Conservation (phyloP, 2,797 vertebrate genomes). For the Scarus forsteni region DNA sequence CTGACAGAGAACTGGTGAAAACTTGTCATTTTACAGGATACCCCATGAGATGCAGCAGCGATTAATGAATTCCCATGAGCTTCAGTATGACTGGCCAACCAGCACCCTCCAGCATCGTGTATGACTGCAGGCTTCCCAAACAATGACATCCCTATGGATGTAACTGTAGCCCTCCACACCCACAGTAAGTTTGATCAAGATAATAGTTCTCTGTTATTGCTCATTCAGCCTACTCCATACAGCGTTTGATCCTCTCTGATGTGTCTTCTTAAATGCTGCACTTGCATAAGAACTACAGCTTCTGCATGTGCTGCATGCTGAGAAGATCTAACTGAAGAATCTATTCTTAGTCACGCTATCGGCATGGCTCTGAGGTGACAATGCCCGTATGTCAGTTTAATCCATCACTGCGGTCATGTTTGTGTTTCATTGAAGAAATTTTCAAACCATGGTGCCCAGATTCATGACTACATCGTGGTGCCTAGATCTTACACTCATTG, state of each 20-base stretch:
- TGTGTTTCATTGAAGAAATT: background rate
- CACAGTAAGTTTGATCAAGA: slow-evolving; percentile 39
- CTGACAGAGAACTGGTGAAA: slow-evolving; percentile 46
- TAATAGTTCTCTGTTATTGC: slow-evolving; percentile 20
- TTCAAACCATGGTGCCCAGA: background rate
- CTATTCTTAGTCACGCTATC: background rate
- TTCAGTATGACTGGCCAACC: slow-evolving; percentile 40
- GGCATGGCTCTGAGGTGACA: background rate
- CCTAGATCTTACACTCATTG: background rate
- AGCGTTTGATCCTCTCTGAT: slow-evolving; percentile 7
- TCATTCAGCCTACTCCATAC: slow-evolving; percentile 19
- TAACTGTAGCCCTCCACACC: slow-evolving; percentile 60
- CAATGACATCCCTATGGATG: slow-evolving; percentile 58
- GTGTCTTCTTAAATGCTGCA: slow-evolving; percentile 2
- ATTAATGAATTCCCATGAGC: slow-evolving; percentile 68
- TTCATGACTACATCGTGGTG: background rate
- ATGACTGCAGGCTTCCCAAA: slow-evolving; percentile 67
- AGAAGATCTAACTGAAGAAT: slow-evolving; percentile 5
- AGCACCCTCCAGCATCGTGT: slow-evolving; percentile 61
- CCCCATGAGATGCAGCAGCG: slow-evolving; percentile 49
- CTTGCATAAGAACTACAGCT: slow-evolving; percentile 3
- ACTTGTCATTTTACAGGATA: slow-evolving; percentile 54
- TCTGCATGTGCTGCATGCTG: slow-evolving; percentile 2
- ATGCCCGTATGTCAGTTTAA: background rate
- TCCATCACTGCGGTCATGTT: background rate